These are phyloP conservation scores for Ichneumoninae sp. DNA, from an alignment of 2,888 invertebrate genomes.

Conservation along the genomic window DNA sequence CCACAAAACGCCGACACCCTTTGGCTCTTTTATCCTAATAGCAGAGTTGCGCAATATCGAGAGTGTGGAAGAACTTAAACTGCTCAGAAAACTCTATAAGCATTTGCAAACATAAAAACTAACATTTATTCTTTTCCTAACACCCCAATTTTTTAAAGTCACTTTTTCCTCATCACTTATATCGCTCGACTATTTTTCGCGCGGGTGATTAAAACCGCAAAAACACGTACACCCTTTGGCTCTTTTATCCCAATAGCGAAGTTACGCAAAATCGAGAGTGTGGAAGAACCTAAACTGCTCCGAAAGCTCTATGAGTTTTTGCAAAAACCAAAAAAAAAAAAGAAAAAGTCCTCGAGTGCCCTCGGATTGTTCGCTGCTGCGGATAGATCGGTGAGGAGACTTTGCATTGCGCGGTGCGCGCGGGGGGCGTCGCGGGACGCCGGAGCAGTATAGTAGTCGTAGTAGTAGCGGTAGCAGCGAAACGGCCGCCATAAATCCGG, in stretches of 20 bases:
- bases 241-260: not conserved
- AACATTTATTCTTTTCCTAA: too few species aligned
- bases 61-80: too few species aligned
- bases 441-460: constrained; percentile 59
- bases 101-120: too few species aligned
- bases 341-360: constrained; percentile 24
- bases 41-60: too few species aligned
- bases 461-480: constrained; percentile 76
- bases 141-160: too few species aligned
- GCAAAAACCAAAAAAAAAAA: constrained; percentile 47
- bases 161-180: too few species aligned
- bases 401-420: constrained; percentile 62
- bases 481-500: constrained; percentile 82
- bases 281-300: constrained; percentile 13
- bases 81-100: too few species aligned
- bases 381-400: constrained; percentile 46
- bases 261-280: constrained; percentile 37
- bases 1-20: too few species aligned
- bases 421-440: constrained; percentile 58
- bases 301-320: constrained; percentile 30
- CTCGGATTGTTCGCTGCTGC: constrained; percentile 31
- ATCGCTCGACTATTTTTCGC: too few species aligned
- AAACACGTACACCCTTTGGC: not conserved
- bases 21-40: too few species aligned
- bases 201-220: not conserved